These are phyloP conservation scores for Myotis lucifugus DNA, from an alignment of 2,113 vertebrate genomes.

Conservation along the genomic window DNA sequence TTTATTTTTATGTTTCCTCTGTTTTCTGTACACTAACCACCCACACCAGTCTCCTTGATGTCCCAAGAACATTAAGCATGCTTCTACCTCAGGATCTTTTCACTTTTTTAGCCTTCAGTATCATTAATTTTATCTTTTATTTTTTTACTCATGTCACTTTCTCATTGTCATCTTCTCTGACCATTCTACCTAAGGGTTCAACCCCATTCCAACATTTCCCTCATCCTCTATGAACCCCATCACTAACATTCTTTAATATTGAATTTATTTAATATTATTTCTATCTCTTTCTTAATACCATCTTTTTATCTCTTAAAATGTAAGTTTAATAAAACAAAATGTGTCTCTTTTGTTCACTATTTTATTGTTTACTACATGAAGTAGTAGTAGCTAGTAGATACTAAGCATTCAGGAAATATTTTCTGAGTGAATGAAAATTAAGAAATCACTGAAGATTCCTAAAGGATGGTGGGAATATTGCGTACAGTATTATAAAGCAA, in stretches of 20 bases:
- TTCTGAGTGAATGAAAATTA: neutral
- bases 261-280: neutral
- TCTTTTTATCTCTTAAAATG: neutral
- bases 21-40: neutral
- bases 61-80: neutral
- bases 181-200: neutral
- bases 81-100: neutral
- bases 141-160: neutral
- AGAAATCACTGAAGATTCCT: neutral
- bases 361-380: neutral
- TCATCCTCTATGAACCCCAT: neutral
- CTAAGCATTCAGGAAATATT: neutral
- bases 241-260: neutral
- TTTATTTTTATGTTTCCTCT: neutral
- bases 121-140: neutral
- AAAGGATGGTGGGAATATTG: neutral
- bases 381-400: neutral
- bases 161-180: neutral
- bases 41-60: neutral
- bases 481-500: neutral
- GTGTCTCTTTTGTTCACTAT: neutral
- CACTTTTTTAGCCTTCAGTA: neutral
- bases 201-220: neutral
- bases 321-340: neutral
- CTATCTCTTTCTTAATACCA: neutral